phyloP scores from a whole-genome alignment of 2,888 invertebrate genomes.

The Scelioninae gen. 1 region DNA sequence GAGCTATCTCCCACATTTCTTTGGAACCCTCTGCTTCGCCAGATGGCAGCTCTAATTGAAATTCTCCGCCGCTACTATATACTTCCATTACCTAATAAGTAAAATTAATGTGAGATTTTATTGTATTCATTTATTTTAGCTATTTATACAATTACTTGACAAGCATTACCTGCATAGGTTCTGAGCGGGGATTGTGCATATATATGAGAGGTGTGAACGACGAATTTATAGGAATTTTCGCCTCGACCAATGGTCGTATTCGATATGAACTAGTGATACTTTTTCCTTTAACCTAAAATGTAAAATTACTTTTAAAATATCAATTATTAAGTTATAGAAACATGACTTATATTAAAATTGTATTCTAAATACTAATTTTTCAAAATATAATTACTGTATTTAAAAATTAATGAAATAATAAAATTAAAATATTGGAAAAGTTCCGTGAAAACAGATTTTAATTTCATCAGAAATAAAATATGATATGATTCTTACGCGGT shows the following conservation, averaged over 20 bases:
- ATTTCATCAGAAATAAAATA: slow-evolving; percentile 9
- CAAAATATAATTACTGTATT: too few species aligned
- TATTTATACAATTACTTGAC: too few species aligned
- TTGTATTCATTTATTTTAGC: too few species aligned
- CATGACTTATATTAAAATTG: too few species aligned
- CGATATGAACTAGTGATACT: slow-evolving; percentile 96
- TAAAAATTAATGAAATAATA: too few species aligned
- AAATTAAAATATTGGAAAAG: too few species aligned
- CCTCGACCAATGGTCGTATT: slow-evolving; percentile 94
- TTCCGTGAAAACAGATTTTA: too few species aligned
- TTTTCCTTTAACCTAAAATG: slow-evolving; percentile 90
- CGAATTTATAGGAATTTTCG: slow-evolving; percentile 96
- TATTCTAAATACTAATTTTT: too few species aligned
- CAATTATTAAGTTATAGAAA: too few species aligned
- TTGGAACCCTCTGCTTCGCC: slow-evolving; percentile 92
- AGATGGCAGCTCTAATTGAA: slow-evolving; percentile 93
- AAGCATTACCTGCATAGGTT: slow-evolving; percentile 90
- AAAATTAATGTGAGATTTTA: not conserved
- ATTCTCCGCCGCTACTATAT: slow-evolving; percentile 94
- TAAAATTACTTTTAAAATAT: too few species aligned
- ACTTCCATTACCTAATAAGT: slow-evolving; percentile 89
- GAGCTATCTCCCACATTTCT: slow-evolving; percentile 95
- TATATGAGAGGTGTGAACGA: slow-evolving; percentile 94
- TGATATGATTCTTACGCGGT: slow-evolving; percentile 88
- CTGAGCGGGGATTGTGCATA: slow-evolving; percentile 96